phyloP scores from a whole-genome alignment of 2,113 vertebrate species.

The Neotoma lepida region DNA sequence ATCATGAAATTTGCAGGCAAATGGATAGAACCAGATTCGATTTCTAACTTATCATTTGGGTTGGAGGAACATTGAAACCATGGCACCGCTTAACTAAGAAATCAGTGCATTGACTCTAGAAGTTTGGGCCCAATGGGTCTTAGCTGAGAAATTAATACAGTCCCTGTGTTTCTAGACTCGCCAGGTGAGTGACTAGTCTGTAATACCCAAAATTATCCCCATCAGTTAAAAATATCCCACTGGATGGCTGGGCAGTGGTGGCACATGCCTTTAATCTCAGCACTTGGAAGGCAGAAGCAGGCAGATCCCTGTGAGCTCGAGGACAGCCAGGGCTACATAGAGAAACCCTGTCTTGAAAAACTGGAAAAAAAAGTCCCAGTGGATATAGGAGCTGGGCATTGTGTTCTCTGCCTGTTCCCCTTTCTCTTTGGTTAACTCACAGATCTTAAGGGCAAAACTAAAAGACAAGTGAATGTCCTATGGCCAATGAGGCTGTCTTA shows the following conservation, averaged over 20 bases:
- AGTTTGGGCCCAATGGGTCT: neutral
- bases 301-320: neutral
- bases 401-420: no score
- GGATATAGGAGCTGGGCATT: neutral
- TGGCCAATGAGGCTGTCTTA: neutral
- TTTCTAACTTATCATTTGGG: neutral
- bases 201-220: neutral
- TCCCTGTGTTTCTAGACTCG: neutral
- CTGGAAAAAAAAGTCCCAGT: neutral
- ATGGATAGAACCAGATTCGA: no score
- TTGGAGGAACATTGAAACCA: neutral
- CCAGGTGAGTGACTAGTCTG: neutral
- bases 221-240: neutral
- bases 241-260: neutral
- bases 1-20: no score
- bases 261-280: neutral
- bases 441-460: neutral
- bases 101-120: neutral
- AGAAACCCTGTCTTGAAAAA: neutral
- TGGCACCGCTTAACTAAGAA: neutral
- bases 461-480: neutral
- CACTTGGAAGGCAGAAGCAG: neutral
- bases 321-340: neutral
- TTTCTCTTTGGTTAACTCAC: neutral
- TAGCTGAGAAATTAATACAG: neutral